Evolutionary conservation across 2,113 vertebrate genomes (phyloP).

Genomic region (Campylomormyrus tamandua): DNA sequence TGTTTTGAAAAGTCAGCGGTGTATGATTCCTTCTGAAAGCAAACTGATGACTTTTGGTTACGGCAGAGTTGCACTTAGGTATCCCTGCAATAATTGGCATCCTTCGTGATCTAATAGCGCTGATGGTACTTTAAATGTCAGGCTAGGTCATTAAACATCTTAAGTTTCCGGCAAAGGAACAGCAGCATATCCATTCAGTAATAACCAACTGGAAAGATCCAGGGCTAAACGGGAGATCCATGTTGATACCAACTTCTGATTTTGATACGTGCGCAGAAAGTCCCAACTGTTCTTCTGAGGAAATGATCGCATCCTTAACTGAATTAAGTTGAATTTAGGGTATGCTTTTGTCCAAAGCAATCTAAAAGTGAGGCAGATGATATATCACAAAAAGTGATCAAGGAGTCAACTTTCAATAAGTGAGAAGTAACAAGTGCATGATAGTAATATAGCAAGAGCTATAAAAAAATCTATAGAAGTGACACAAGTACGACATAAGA

Average conservation of each 20-base stretch:
- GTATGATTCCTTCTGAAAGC: background rate
- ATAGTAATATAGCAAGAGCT: too few species aligned
- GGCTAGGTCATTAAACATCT: background rate
- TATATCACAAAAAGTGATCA: too few species aligned
- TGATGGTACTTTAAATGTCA: background rate
- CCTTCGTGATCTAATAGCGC: background rate
- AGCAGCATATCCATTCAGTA: background rate
- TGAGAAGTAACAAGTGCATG: too few species aligned
- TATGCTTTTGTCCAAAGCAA: too few species aligned
- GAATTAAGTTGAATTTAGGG: background rate
- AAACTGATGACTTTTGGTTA: background rate
- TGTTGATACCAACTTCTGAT: background rate
- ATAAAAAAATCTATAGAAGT: too few species aligned
- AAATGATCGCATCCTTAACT: background rate
- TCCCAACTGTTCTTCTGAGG: background rate
- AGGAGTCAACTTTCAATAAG: too few species aligned
- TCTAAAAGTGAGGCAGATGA: too few species aligned
- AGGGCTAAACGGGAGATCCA: background rate
- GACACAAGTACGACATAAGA: too few species aligned
- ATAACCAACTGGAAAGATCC: background rate
- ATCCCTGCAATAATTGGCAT: background rate
- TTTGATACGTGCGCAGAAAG: background rate
- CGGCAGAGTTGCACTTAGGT: background rate
- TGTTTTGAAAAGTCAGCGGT: background rate
- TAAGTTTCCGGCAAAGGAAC: background rate